Conservation (phyloP, 64 coral and sea anemone genomes). For the Pachyseris speciosa region DNA sequence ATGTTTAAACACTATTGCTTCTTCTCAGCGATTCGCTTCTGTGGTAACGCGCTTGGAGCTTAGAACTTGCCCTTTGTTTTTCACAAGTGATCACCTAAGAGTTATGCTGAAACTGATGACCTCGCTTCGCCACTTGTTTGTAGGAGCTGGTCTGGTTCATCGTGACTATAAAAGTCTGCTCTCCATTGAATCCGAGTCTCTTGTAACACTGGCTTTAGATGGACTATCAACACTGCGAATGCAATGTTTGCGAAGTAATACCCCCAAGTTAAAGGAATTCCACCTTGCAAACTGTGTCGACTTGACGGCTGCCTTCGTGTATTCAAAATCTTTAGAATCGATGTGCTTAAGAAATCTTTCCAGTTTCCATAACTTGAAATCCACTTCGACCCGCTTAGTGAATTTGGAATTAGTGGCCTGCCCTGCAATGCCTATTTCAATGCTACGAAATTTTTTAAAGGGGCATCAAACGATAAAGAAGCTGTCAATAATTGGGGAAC, state of each 20-base stretch:
- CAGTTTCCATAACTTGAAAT: constrained; percentile 4
- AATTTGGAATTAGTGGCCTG: constrained; percentile 5
- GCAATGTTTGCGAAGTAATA: constrained; percentile 36
- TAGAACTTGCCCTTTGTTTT: constrained; percentile 1
- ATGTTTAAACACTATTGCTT: constrained; percentile 27
- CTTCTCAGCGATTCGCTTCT: constrained; percentile 14
- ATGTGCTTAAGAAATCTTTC: constrained; percentile 23
- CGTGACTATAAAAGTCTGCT: constrained; percentile 26
- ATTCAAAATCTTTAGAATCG: constrained; percentile 10
- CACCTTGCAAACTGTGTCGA: neutral
- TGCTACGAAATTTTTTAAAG: constrained; percentile 9
- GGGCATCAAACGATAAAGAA: constrained; percentile 10
- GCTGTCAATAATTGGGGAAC: constrained; percentile 12
- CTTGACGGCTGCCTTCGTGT: neutral
- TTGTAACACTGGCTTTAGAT: neutral
- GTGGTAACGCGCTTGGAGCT: constrained; percentile 19
- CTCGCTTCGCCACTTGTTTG: constrained; percentile 7
- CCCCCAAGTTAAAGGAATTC: constrained; percentile 5
- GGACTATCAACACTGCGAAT: constrained; percentile 18
- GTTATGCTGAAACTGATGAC: constrained; percentile 17
- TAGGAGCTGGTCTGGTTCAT: constrained; percentile 36
- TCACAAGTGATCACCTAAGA: constrained; percentile 2
- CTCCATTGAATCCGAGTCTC: neutral
- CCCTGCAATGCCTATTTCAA: constrained; percentile 8
- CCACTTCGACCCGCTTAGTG: neutral